Conservation (phyloP, 1,140 invertebrate genomes). For the Cephus cinctus region DNA sequence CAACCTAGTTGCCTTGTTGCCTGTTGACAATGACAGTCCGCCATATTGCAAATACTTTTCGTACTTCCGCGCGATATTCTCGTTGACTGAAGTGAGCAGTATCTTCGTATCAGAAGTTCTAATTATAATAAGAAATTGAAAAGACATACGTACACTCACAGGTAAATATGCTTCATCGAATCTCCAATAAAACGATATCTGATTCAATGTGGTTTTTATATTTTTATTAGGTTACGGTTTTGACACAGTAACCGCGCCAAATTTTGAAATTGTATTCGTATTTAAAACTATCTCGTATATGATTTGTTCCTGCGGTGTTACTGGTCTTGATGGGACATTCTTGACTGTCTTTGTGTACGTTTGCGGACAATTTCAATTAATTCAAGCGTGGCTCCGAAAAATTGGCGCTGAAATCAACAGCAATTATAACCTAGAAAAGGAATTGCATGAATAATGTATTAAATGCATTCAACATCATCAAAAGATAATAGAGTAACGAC, state of each 20-base stretch:
- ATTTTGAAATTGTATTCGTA: constrained; percentile 19
- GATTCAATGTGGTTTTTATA: too few species aligned
- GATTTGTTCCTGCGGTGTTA: constrained; percentile 5
- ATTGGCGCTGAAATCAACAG: not conserved
- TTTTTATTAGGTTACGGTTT: constrained; percentile 18
- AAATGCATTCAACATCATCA: constrained; percentile 13
- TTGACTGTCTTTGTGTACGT: constrained; percentile 21
- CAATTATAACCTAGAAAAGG: constrained; percentile 2
- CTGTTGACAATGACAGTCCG: constrained; percentile 7
- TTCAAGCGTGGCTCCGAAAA: constrained; percentile 1
- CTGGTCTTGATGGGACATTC: constrained; percentile 13
- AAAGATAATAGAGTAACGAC: constrained; percentile 12
- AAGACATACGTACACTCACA: too few species aligned
- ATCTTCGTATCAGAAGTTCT: not conserved
- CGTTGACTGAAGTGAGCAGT: not conserved
- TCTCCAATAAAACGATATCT: too few species aligned
- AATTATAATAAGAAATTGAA: too few species aligned
- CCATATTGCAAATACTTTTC: too few species aligned
- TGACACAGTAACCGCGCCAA: constrained; percentile 8
- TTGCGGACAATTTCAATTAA: constrained; percentile 21
- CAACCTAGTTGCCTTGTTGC: constrained; percentile 11
- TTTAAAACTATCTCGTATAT: constrained; percentile 11
- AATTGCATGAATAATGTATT: too few species aligned
- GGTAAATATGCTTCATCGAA: too few species aligned
- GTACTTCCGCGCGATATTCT: not conserved